phyloP scores from a whole-genome alignment of 2,888 invertebrate species.

The Leptogaster cylindrica region DNA sequence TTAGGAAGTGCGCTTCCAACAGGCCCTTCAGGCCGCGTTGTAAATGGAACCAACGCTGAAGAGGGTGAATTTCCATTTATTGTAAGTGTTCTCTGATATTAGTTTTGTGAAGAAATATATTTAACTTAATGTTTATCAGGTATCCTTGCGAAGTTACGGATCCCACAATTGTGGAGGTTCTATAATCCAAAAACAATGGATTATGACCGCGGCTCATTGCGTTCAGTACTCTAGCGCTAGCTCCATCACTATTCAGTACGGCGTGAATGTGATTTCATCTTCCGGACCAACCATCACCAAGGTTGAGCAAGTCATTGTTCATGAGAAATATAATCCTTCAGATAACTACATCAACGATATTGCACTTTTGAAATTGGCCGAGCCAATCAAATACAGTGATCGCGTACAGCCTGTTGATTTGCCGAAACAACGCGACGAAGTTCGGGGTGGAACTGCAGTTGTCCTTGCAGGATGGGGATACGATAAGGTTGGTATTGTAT shows the following conservation, averaged over 20 bases:
- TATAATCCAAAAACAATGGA: constrained; percentile 52
- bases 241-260: constrained; percentile 52
- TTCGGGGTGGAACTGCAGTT: constrained; percentile 50
- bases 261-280: constrained; percentile 50
- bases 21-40: constrained; percentile 53
- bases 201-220: constrained; percentile 57
- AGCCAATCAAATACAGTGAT: constrained; percentile 51
- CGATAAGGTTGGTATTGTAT: constrained; percentile 51
- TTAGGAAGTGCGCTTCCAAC: no score
- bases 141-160: constrained; percentile 47
- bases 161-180: constrained; percentile 55
- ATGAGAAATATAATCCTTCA: constrained; percentile 53
- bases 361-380: constrained; percentile 57
- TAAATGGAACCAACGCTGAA: constrained; percentile 55
- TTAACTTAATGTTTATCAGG: constrained; percentile 48
- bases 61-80: constrained; percentile 55
- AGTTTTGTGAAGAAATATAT: neutral
- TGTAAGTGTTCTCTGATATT: constrained; percentile 48
- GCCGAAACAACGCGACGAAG: constrained; percentile 49
- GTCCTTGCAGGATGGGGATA: constrained; percentile 57
- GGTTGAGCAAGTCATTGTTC: constrained; percentile 55
- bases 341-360: constrained; percentile 59
- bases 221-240: constrained; percentile 44
- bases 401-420: constrained; percentile 53
- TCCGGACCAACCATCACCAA: constrained; percentile 52